Base-by-base conservation (phyloP, 2,888 invertebrate species). In the Metacarcinus magister region DNA sequence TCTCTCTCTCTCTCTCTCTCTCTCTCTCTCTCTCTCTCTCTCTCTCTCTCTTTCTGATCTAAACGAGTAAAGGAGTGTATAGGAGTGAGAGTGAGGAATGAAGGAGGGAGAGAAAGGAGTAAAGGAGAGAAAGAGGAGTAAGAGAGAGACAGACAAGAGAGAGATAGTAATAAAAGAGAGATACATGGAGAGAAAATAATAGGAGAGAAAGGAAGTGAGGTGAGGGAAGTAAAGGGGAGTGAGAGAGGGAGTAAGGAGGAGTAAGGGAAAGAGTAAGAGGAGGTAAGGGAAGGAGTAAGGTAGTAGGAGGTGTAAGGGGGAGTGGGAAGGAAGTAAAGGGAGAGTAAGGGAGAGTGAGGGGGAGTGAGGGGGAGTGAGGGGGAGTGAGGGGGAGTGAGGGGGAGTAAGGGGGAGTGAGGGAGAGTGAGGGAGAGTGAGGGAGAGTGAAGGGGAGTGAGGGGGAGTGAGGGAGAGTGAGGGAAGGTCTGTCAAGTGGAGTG, bases 1-100 rank as follows among this genome's bases (percentile, higher is more conserved):
- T 54, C 44, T 39, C 48, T 94, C 48, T 54, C 94, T 94, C 87
- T 87, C 94, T 75, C 94, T 94, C 94, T 94, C 94, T 94, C 94
- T 94, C 94, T 94, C 94, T 94, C 94, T 94, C 94, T 94, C 94
- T 94, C 94, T 94, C 93, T 93, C 94, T 90, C 90, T 90, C 91
- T 54, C 91, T 95, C 54, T 95, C 94, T 89, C 54, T 94, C 28
- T 60, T 32, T 67, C n/a, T 23, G 43, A 23, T 75, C 3, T 44
- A 10, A 67, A n/a, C 0, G 82, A 82, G 82, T 13, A 32, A 32
- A 16, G 10, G 82, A 82, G 82, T 10, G 82, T 8, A 32, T 32
- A 82, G 82, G 82, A 82, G 82, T 13, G 82, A 32, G 32, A 10
- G 82, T 32, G 82, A 32, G 94, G 23, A n/a, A 28, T 39, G 16